Evolutionary conservation across 2,113 vertebrate genomes (phyloP).

Genomic region (Sarotherodon lohbergeri): DNA sequence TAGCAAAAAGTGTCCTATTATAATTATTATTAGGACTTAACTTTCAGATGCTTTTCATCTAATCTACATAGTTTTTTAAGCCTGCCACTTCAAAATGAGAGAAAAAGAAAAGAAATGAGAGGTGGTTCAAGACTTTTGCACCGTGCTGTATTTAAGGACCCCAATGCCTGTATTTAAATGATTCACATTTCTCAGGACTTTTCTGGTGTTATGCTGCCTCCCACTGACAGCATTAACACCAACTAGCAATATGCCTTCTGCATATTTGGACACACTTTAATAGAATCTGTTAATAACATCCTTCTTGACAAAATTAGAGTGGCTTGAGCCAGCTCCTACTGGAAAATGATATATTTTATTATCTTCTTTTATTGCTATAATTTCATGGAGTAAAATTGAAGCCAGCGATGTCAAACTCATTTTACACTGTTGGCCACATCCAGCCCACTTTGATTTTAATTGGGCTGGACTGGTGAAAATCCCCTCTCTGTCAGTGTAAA

Average conservation of each 20-base stretch:
- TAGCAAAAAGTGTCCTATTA: background rate
- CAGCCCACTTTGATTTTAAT: background rate
- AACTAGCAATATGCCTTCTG: background rate
- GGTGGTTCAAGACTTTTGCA: background rate
- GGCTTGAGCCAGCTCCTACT: background rate
- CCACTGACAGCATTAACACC: background rate
- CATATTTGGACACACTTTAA: background rate
- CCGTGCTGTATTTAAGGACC: background rate
- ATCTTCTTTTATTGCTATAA: rapidly evolving
- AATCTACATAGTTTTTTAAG: background rate
- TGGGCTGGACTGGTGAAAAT: background rate
- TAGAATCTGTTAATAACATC: background rate
- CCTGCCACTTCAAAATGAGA: background rate
- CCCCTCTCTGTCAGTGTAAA: background rate
- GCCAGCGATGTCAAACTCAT: background rate
- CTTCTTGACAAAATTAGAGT: background rate
- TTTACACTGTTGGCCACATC: background rate
- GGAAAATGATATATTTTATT: background rate
- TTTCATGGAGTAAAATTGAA: background rate
- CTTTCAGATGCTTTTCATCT: background rate
- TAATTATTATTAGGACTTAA: background rate
- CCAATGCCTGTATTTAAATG: background rate
- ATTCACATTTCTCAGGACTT: background rate
- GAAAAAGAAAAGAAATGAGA: background rate
- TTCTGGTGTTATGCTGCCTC: background rate